A percentile compares a stretch with the other conserved stretches of the same genome.
Conservation (phyloP, 2,888 invertebrate species). For the Spilarctia lutea region DNA sequence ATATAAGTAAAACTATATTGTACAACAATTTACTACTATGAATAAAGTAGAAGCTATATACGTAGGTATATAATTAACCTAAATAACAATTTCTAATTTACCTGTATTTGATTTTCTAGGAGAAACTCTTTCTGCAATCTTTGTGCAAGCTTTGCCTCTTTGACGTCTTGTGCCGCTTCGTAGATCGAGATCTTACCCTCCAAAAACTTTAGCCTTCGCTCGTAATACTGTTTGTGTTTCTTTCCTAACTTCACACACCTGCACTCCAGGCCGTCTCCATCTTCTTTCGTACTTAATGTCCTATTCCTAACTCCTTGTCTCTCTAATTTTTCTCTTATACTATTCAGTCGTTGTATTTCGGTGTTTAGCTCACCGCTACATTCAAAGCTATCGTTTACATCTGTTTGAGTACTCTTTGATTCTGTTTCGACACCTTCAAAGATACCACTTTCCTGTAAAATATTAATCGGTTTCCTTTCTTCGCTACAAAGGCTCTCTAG, state of each 20-base stretch:
- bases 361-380: constrained; percentile 85
- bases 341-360: constrained; percentile 88
- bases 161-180: constrained; percentile 88
- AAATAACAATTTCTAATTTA: constrained; percentile 36
- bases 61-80: too few species aligned
- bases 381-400: constrained; percentile 84
- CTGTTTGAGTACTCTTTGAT: constrained; percentile 85
- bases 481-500: constrained; percentile 79
- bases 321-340: constrained; percentile 88
- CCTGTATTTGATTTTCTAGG: constrained; percentile 83
- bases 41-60: too few species aligned
- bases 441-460: constrained; percentile 91
- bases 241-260: constrained; percentile 84
- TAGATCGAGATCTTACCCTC: constrained; percentile 89
- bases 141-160: constrained; percentile 87
- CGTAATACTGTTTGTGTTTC: constrained; percentile 88
- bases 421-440: constrained; percentile 88
- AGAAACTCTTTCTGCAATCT: constrained; percentile 88
- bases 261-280: constrained; percentile 80
- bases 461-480: constrained; percentile 83
- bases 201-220: constrained; percentile 88
- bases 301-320: constrained; percentile 85
- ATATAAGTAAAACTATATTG: too few species aligned
- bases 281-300: constrained; percentile 76
- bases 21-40: too few species aligned